These are phyloP conservation scores for Parazoanthus atlanticus DNA, from an alignment of 92 coral and sea anemone species.

Conservation along the genomic window DNA sequence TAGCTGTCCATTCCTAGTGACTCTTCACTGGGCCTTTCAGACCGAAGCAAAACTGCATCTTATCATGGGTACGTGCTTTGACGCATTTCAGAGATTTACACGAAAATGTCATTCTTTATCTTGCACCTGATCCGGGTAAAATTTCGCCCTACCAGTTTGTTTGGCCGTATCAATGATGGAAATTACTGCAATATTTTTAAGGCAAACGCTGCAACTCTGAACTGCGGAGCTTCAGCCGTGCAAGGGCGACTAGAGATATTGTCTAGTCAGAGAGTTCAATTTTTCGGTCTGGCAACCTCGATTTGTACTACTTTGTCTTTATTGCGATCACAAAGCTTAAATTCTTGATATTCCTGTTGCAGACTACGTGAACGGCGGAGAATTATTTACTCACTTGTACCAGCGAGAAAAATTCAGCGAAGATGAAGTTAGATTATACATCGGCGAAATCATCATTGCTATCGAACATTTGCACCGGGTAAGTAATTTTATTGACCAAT, in stretches of 20 bases:
- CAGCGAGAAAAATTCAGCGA: slow-evolving; percentile 94
- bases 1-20: slow-evolving; percentile 95
- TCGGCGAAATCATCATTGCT: slow-evolving; percentile 93
- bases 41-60: slow-evolving; percentile 97
- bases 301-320: slow-evolving; percentile 8
- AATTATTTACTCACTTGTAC: slow-evolving; percentile 93
- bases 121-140: neutral
- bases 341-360: slow-evolving; percentile 25
- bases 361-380: slow-evolving; percentile 99
- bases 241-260: neutral
- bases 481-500: slow-evolving; percentile 31
- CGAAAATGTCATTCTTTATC: neutral
- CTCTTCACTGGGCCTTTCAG: slow-evolving; percentile 99
- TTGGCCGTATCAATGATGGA: slow-evolving; percentile 4
- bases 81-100: neutral
- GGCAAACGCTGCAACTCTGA: slow-evolving; percentile 17
- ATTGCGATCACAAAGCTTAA: neutral
- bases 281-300: slow-evolving; percentile 23
- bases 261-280: slow-evolving; percentile 15
- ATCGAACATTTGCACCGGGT: slow-evolving; percentile 96
- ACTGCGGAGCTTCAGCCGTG: slow-evolving; percentile 36
- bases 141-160: neutral
- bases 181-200: neutral
- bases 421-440: slow-evolving; percentile 93
- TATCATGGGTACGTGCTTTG: slow-evolving; percentile 84